These are phyloP conservation scores for Himalopsyche anomala DNA, from an alignment of 2,888 invertebrate species.

Conservation along the genomic window DNA sequence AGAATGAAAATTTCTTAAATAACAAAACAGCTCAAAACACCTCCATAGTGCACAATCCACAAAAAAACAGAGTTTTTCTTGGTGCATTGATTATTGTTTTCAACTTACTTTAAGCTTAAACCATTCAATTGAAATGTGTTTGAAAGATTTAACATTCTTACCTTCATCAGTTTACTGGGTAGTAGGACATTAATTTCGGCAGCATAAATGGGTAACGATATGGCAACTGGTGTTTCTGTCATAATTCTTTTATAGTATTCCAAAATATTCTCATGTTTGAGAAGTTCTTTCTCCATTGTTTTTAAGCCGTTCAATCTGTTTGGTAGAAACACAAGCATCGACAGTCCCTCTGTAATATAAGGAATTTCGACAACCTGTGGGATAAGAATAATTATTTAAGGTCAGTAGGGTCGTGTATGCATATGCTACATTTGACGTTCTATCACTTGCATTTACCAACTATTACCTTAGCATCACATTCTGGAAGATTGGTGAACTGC, in stretches of 20 bases:
- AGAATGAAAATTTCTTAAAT: no score
- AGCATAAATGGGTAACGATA: slow-evolving; percentile 73
- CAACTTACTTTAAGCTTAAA: no score
- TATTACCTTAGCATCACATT: slow-evolving; percentile 73
- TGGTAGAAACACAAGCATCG: slow-evolving; percentile 72
- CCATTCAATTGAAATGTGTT: no score
- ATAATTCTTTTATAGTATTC: slow-evolving; percentile 68
- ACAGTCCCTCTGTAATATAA: slow-evolving; percentile 71
- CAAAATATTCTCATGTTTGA: slow-evolving; percentile 67
- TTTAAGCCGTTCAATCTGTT: slow-evolving; percentile 69
- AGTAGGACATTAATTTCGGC: slow-evolving; percentile 74
- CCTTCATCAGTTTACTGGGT: slow-evolving; percentile 72
- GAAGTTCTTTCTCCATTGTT: slow-evolving; percentile 67
- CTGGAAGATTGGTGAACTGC: slow-evolving; percentile 70
- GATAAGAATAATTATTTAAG: slow-evolving; percentile 11
- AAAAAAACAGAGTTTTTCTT: no score
- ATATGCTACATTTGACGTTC: no score
- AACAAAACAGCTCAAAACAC: no score
- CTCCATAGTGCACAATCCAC: no score
- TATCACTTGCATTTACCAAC: no score
- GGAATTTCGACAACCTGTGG: slow-evolving; percentile 73
- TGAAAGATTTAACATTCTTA: slow-evolving; percentile 63
- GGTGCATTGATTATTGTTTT: no score
- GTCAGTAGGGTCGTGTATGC: no score
- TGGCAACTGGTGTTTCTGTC: slow-evolving; percentile 70